Evolutionary conservation across 2,888 invertebrate species (phyloP).

Genomic region (Drosophila ustulata): DNA sequence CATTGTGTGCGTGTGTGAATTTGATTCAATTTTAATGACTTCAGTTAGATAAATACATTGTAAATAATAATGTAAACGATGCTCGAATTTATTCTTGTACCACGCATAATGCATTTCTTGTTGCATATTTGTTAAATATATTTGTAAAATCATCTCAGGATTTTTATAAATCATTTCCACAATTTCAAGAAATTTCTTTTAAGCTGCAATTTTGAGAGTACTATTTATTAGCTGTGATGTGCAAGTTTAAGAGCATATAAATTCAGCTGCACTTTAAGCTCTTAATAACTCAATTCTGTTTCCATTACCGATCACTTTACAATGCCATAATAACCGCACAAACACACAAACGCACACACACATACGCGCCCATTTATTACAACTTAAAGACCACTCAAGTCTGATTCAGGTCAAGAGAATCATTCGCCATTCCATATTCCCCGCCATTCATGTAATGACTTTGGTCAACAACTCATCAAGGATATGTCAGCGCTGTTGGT

Average conservation of each 20-base stretch:
- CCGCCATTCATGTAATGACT: slow-evolving; percentile 66
- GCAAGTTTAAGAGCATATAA: neutral
- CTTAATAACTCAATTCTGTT: slow-evolving; percentile 29
- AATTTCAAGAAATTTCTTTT: no score
- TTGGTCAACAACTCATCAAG: slow-evolving; percentile 79
- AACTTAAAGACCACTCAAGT: slow-evolving; percentile 45
- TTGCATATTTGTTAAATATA: neutral
- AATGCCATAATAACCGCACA: slow-evolving; percentile 23
- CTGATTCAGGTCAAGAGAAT: slow-evolving; percentile 57
- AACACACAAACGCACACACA: slow-evolving; percentile 13
- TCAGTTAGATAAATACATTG: slow-evolving; percentile 13
- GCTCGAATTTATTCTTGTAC: neutral
- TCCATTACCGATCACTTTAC: slow-evolving; percentile 22
- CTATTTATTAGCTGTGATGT: neutral
- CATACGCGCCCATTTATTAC: slow-evolving; percentile 9
- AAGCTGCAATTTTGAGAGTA: neutral
- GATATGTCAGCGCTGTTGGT: slow-evolving; percentile 51
- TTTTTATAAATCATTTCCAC: no score
- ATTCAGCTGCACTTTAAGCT: slow-evolving; percentile 4
- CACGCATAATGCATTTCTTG: neutral
- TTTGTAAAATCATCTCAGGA: no score
- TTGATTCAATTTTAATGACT: slow-evolving; percentile 32
- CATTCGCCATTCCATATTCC: slow-evolving; percentile 46
- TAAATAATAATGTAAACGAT: slow-evolving; percentile 1
- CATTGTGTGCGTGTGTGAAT: slow-evolving; percentile 22